These are phyloP conservation scores for Prenolepis imparis DNA, from an alignment of 2,888 invertebrate genomes.

Conservation along the genomic window DNA sequence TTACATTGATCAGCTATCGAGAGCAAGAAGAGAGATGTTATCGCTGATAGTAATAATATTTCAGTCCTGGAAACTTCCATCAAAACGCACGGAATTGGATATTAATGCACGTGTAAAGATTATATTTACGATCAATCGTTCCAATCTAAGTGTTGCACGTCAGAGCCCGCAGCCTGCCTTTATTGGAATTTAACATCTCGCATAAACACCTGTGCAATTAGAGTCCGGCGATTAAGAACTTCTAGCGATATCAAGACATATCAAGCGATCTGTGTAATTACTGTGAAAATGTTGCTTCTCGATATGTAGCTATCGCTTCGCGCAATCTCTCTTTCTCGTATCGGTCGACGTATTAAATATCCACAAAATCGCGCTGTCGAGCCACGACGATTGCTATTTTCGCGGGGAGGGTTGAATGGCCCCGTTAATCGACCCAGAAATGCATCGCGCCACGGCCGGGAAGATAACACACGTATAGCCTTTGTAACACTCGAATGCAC, in stretches of 20 bases:
- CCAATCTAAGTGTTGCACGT: background rate
- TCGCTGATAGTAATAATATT: slow-evolving; percentile 28
- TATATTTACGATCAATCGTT: slow-evolving; percentile 34
- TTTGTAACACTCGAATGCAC: slow-evolving; percentile 52
- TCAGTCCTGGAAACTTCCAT: slow-evolving; percentile 29
- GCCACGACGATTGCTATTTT: slow-evolving; percentile 22
- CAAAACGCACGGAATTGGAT: slow-evolving; percentile 34
- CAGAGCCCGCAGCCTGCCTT: slow-evolving; percentile 19
- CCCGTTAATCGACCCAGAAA: slow-evolving; percentile 56
- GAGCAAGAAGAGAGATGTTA: slow-evolving; percentile 35
- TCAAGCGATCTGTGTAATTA: slow-evolving; percentile 53
- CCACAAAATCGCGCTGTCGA: slow-evolving; percentile 45
- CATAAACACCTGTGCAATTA: slow-evolving; percentile 52
- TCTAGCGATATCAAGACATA: slow-evolving; percentile 47
- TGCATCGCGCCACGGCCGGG: background rate
- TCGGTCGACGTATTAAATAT: slow-evolving; percentile 35
- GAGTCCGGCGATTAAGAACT: slow-evolving; percentile 47
- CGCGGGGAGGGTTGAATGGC: slow-evolving; percentile 30
- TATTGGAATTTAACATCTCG: slow-evolving; percentile 39
- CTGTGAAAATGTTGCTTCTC: slow-evolving; percentile 40
- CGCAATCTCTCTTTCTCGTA: slow-evolving; percentile 15
- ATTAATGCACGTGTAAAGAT: slow-evolving; percentile 43
- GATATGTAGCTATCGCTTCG: slow-evolving; percentile 45
- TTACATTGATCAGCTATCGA: slow-evolving; percentile 21
- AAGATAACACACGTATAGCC: slow-evolving; percentile 13